Conservation (phyloP, 2,113 vertebrate genomes). For the Hyperopisus bebe region DNA sequence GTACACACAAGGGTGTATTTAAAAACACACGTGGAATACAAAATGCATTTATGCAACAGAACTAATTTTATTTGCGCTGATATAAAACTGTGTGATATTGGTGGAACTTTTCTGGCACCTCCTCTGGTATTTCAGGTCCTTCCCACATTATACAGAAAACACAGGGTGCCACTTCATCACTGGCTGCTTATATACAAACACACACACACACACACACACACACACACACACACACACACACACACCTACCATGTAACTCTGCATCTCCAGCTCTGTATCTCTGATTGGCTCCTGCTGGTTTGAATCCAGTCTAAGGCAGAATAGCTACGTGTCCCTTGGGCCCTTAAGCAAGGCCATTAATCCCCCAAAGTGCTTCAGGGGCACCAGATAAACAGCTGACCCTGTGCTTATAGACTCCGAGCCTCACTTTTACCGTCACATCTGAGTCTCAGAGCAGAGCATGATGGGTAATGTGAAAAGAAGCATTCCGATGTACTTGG, state of each 20-base stretch:
- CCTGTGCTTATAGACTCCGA: background rate
- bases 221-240: background rate
- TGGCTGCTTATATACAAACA: background rate
- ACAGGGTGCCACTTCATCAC: background rate
- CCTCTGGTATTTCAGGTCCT: background rate
- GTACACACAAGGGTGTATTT: background rate
- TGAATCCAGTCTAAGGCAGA: background rate
- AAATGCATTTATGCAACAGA: background rate
- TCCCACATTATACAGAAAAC: background rate
- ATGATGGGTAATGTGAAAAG: background rate
- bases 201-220: background rate
- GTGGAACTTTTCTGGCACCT: background rate
- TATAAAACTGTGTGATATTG: background rate
- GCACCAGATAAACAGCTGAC: background rate
- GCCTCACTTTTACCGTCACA: background rate
- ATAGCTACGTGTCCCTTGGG: background rate
- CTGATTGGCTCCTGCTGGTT: background rate
- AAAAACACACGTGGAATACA: background rate
- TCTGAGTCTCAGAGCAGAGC: background rate
- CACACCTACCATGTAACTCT: background rate
- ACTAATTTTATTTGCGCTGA: background rate
- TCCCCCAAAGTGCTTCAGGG: background rate
- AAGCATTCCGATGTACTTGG: background rate
- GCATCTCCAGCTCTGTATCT: background rate
- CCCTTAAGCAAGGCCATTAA: background rate